Percentiles rank a stretch among this genome's conserved stretches.
phyloP scores from a whole-genome alignment of 2,113 vertebrate species.

The Labrus mixtus region DNA sequence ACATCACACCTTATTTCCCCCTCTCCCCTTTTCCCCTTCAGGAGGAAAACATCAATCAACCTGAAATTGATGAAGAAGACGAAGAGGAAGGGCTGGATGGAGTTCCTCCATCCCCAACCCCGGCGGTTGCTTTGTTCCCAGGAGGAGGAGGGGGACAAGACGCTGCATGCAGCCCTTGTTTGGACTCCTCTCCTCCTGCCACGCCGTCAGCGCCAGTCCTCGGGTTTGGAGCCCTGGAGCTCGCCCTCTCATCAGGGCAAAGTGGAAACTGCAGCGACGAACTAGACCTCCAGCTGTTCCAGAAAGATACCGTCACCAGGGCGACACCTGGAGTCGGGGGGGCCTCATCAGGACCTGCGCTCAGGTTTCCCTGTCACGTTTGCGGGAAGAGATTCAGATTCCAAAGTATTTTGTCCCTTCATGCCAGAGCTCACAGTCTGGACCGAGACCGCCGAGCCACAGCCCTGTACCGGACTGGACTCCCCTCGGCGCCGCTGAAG shows the following conservation, averaged over 20 bases:
- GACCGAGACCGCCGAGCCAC: slow-evolving; percentile 82
- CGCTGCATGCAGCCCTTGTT: slow-evolving; percentile 68
- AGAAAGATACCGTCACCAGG: slow-evolving; percentile 82
- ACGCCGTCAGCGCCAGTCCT: slow-evolving; percentile 73
- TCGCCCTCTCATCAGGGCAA: slow-evolving; percentile 80
- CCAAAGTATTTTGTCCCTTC: slow-evolving; percentile 94
- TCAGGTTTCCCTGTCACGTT: slow-evolving; percentile 89
- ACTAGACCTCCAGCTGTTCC: slow-evolving; percentile 91
- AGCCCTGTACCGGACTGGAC: slow-evolving; percentile 66
- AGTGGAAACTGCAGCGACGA: slow-evolving; percentile 85
- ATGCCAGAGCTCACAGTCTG: slow-evolving; percentile 89
- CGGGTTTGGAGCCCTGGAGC: slow-evolving; percentile 81
- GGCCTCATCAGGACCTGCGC: slow-evolving; percentile 70
- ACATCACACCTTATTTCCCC: slow-evolving; percentile 70
- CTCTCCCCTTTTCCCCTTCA: slow-evolving; percentile 76
- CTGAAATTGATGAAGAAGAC: slow-evolving; percentile 66
- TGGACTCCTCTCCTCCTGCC: slow-evolving; percentile 77
- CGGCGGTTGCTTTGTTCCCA: slow-evolving; percentile 81
- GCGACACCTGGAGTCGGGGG: slow-evolving; percentile 64
- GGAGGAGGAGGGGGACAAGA: slow-evolving; percentile 72
- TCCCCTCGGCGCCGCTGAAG: slow-evolving; percentile 72
- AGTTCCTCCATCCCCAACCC: slow-evolving; percentile 76
- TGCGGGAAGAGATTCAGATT: slow-evolving; percentile 94
- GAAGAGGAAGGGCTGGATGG: slow-evolving; percentile 70
- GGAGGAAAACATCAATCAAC: slow-evolving; percentile 53